phyloP scores from a whole-genome alignment of 1,140 invertebrate genomes.

The Megathymus violae region DNA sequence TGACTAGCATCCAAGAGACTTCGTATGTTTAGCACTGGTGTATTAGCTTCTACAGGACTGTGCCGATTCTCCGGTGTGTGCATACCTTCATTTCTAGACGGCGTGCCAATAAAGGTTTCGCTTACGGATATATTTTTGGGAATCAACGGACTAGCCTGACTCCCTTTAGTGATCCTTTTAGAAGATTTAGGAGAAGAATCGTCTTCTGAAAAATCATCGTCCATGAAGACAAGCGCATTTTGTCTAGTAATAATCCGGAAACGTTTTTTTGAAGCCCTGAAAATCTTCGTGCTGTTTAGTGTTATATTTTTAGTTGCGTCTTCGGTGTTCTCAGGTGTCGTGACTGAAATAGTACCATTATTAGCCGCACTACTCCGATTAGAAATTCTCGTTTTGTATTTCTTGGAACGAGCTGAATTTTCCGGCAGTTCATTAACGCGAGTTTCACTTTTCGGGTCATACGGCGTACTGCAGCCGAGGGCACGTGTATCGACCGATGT shows the following conservation, averaged over 20 bases:
- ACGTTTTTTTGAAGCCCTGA: conserved; percentile 40
- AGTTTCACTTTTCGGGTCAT: too few species aligned
- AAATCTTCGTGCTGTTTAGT: conserved; percentile 41
- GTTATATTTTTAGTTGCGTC: conserved; percentile 25
- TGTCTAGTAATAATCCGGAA: too few species aligned
- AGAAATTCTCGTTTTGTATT: too few species aligned
- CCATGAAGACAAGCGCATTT: not conserved
- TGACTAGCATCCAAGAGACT: conserved; percentile 58
- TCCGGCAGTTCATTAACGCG: too few species aligned
- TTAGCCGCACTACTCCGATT: too few species aligned
- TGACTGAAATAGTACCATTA: conserved; percentile 24
- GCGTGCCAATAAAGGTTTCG: conserved; percentile 8
- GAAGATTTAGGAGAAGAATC: conserved; percentile 52
- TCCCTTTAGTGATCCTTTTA: conserved; percentile 27
- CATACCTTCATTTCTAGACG: conserved; percentile 36
- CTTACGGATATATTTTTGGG: conserved; percentile 27
- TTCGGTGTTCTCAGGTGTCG: conserved; percentile 42
- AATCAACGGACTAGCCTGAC: conserved; percentile 15
- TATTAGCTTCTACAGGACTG: conserved; percentile 56
- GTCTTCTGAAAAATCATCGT: conserved; percentile 33
- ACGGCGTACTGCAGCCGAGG: conserved; percentile 59
- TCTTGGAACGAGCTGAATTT: not conserved
- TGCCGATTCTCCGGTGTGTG: conserved; percentile 59
- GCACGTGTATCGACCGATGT: too few species aligned
- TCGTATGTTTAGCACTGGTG: conserved; percentile 66